Evolutionary conservation across 2,888 invertebrate species (phyloP), one percentile per base, ranked within the genome.

Genomic region (Microctonus aethiopoides): DNA sequence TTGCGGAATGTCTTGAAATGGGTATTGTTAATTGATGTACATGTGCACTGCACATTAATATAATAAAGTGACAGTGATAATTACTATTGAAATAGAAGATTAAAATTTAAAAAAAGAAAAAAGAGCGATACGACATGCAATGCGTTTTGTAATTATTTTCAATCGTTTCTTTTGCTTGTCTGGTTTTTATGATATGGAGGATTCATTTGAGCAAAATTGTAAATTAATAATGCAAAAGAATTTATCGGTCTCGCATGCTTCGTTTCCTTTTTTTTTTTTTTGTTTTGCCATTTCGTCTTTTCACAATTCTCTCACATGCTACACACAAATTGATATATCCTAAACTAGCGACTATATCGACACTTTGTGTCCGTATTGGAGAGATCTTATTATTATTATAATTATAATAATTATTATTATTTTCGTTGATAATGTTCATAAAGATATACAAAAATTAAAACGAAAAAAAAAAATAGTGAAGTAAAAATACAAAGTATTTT

Each of bases 181-280:
- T 67, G 70, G 68, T 74, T 68, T 67, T n/a, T n/a, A 72, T 77
- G 77, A 77, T 77, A 77, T 76, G 77, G 71, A 75, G 67, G 70
- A 73, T 77, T 74, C 73, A 46, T 73, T 77, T 77, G 77, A 77
- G 77, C 77, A 76, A 77, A 74, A 75, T 72, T 65, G 63, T 72
- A 52, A 74, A 72, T 70, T 71, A 57, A 62, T 51, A 54, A 65
- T 41, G 39, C 36, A 72, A 61, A 59, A 34, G 16, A 57, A 56
- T 34, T 32, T 41, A 13, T 32, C 2, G n/a, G 7, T 57, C 26
- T 29, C 22, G 13, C 36, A 57, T n/a, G 41, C 22, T 29, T n/a
- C 46, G 20, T 36, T 56, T 41, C 26, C 24, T 41, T 61, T 54
- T 22, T 46, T 20, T 56, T 32, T 56, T 34, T n/a, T 13, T 60